A percentile compares a stretch with the other conserved stretches of the same genome.
Evolutionary conservation across 2,888 invertebrate genomes (phyloP).

Genomic region (Amaurobius ferox): DNA sequence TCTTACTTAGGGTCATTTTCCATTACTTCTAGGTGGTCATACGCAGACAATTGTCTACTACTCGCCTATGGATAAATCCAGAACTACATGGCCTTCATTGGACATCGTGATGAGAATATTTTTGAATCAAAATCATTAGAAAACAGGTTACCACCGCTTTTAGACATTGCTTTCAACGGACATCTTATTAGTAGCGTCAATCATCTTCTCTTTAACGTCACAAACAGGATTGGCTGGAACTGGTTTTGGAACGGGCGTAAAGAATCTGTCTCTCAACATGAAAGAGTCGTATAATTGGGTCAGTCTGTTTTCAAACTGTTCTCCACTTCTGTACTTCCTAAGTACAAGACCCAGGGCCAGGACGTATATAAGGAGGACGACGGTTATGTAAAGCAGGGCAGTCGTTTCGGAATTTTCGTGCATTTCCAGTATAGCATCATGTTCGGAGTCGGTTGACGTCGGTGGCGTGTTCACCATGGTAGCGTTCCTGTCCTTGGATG

Average conservation of each 20-base stretch:
- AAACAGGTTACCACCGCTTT: too few species aligned
- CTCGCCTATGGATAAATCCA: too few species aligned
- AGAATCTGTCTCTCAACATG: conserved; percentile 65
- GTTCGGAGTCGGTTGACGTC: conserved; percentile 40
- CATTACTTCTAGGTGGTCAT: too few species aligned
- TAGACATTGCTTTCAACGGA: too few species aligned
- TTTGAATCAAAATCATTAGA: too few species aligned
- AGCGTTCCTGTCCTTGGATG: conserved; percentile 33
- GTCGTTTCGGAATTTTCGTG: conserved; percentile 70
- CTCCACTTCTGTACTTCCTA: conserved; percentile 65
- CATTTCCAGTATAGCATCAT: conserved; percentile 71
- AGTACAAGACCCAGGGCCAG: conserved; percentile 58
- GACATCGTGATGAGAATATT: too few species aligned
- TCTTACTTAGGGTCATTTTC: too few species aligned
- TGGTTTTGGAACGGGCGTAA: conserved; percentile 56
- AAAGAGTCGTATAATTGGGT: conserved; percentile 71
- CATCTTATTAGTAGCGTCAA: too few species aligned
- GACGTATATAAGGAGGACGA: conserved; percentile 70
- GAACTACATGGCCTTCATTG: too few species aligned
- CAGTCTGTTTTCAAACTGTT: conserved; percentile 70
- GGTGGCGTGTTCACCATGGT: not conserved
- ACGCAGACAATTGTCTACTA: too few species aligned
- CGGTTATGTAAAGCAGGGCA: conserved; percentile 70
- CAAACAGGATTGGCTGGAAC: too few species aligned
- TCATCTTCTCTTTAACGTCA: too few species aligned